These are phyloP conservation scores for Orthonyx spaldingii DNA, from an alignment of 2,113 vertebrate species.

Conservation along the genomic window DNA sequence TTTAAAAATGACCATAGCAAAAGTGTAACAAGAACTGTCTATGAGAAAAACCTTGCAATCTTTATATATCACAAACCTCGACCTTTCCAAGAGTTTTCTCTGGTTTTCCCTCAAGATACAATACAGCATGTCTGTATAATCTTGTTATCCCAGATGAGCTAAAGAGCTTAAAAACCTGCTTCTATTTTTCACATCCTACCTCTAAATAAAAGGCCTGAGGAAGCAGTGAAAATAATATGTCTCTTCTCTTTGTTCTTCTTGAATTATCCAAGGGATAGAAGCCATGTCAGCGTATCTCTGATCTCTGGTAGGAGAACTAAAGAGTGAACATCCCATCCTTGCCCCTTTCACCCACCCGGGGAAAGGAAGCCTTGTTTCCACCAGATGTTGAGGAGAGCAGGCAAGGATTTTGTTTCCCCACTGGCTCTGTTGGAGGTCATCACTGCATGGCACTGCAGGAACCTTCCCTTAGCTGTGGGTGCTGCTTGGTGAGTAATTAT, in stretches of 20 bases:
- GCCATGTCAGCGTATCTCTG: neutral
- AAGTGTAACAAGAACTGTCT: neutral
- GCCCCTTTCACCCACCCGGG: neutral
- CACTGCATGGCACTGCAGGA: neutral
- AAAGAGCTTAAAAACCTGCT: neutral
- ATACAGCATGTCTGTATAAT: neutral
- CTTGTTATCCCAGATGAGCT: neutral
- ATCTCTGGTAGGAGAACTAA: neutral
- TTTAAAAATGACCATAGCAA: neutral
- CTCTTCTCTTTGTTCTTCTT: neutral
- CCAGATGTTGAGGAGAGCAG: neutral
- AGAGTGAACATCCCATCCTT: neutral
- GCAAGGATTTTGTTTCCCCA: neutral
- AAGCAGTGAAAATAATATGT: neutral
- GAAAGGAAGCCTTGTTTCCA: neutral
- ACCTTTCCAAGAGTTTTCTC: neutral
- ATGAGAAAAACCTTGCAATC: neutral
- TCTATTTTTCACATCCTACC: neutral
- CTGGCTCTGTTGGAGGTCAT: neutral
- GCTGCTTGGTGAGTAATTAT: neutral
- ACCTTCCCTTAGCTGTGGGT: neutral
- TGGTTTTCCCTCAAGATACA: neutral
- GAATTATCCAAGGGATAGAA: neutral
- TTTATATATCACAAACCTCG: neutral
- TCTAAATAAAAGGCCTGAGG: neutral